Percentiles rank a stretch among this genome's conserved stretches.
Evolutionary conservation across 2,113 vertebrate species (phyloP).

Genomic region (Mesembrinibis cayennensis): DNA sequence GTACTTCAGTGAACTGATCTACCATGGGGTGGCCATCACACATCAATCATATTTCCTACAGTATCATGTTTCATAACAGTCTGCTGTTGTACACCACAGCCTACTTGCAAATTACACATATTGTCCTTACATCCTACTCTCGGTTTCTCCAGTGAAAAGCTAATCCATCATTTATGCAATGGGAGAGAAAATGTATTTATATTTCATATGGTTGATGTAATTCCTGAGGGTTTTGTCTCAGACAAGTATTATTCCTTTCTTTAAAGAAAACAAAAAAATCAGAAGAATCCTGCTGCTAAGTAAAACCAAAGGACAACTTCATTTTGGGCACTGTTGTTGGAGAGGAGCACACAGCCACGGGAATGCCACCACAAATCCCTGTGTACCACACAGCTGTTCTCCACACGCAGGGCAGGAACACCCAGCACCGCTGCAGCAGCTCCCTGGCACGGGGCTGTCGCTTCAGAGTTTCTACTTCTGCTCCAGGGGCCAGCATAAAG

Average conservation of each 20-base stretch:
- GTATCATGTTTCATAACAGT: constrained; percentile 16
- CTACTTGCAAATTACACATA: not conserved
- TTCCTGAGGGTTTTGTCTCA: not conserved
- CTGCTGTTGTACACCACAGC: not conserved
- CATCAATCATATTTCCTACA: not conserved
- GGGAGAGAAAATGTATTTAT: not conserved
- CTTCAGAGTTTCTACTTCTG: not conserved
- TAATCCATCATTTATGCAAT: constrained; percentile 13
- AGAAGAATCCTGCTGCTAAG: not conserved
- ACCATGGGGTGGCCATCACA: not conserved
- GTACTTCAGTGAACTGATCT: not conserved
- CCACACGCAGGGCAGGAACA: fast-evolving
- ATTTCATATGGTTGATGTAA: not conserved
- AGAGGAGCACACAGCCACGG: not conserved
- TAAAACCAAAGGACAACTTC: not conserved
- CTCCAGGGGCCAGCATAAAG: not conserved
- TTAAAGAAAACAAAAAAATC: not conserved
- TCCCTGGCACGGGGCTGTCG: not conserved
- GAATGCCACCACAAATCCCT: not conserved
- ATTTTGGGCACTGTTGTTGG: not conserved
- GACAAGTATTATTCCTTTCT: not conserved
- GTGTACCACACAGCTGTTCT: fast-evolving
- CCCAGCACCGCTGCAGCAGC: not conserved
- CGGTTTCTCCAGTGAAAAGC: not conserved
- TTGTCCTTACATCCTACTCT: not conserved